Evolutionary conservation across 2,113 vertebrate genomes (phyloP).

Genomic region (Sinocyclocheilus anshuiensis): DNA sequence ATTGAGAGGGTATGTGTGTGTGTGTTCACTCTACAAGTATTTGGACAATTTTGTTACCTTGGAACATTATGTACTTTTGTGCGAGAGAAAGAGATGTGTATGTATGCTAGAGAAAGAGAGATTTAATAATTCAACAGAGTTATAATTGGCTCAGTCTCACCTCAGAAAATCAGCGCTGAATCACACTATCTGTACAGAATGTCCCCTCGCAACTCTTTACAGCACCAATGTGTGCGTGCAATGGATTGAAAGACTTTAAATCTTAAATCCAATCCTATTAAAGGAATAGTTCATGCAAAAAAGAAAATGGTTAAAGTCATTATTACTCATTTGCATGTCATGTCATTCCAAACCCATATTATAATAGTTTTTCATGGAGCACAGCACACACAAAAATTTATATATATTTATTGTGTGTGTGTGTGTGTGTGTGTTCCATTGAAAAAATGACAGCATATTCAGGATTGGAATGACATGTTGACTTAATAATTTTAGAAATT

Average conservation of each 20-base stretch:
- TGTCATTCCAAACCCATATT: no score
- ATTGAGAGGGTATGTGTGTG: background rate
- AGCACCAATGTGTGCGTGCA: background rate
- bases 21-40: conserved; percentile 9
- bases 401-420: no score
- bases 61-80: background rate
- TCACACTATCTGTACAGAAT: background rate
- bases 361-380: no score
- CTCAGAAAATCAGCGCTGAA: conserved; percentile 50
- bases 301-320: no score
- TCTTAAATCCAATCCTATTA: background rate
- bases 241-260: background rate
- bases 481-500: background rate
- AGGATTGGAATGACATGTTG: background rate
- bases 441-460: no score
- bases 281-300: background rate
- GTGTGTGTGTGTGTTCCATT: background rate
- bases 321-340: no score
- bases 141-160: background rate
- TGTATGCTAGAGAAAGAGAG: background rate
- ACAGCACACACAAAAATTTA: no score
- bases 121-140: conserved; percentile 20
- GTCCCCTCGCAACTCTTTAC: background rate
- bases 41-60: background rate
- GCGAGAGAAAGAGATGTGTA: background rate